A percentile compares a stretch with the other conserved stretches of the same genome.
Conservation (phyloP, 1,140 invertebrate genomes). For the Anastrepha ludens region DNA sequence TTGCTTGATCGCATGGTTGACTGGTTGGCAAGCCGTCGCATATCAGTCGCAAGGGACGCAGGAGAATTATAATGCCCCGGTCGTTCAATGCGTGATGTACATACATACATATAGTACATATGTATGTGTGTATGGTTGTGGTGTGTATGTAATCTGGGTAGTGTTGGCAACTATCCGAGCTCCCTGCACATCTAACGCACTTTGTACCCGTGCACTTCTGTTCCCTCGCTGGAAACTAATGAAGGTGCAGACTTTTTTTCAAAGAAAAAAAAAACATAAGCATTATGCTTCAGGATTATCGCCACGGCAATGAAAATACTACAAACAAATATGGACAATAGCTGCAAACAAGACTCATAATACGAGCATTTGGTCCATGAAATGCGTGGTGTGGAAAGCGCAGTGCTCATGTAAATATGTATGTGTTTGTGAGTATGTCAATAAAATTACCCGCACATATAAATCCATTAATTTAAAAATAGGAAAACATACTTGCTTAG, state of each 20-base stretch:
- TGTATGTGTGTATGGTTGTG: not conserved
- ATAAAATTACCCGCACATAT: slow-evolving; percentile 36
- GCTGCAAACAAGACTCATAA: not conserved
- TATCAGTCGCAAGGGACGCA: not conserved
- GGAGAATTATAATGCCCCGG: not conserved
- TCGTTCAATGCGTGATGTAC: not conserved
- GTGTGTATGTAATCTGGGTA: not conserved
- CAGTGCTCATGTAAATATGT: not conserved
- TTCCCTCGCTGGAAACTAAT: slow-evolving; percentile 23
- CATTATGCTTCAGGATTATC: slow-evolving; percentile 30
- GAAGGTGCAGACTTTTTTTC: slow-evolving; percentile 34
- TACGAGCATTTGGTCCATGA: not conserved
- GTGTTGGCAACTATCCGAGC: slow-evolving; percentile 21
- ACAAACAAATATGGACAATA: not conserved
- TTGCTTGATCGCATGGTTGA: not conserved
- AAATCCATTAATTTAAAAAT: slow-evolving; percentile 39
- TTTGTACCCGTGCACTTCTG: not conserved
- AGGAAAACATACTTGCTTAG: slow-evolving; percentile 4
- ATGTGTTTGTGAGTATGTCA: not conserved
- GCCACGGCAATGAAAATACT: slow-evolving; percentile 44
- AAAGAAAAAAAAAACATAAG: not conserved
- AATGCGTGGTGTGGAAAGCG: not conserved
- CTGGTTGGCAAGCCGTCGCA: not conserved
- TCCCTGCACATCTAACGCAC: slow-evolving; percentile 29
- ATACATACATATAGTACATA: not conserved